Base-by-base conservation (phyloP, 92 coral and sea anemone species). In the Heteractis magnifica region DNA sequence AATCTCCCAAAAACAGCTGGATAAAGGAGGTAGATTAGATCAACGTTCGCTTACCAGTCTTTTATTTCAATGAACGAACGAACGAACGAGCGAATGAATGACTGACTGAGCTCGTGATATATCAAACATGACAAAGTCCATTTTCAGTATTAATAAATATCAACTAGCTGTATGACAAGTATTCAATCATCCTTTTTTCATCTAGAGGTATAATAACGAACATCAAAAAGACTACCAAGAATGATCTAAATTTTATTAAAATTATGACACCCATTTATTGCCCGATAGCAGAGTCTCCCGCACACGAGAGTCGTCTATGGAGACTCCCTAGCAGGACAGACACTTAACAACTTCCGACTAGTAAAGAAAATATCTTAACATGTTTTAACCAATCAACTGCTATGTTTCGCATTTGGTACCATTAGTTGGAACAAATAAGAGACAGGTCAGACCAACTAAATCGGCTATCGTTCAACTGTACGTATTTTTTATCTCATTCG, bases 201-300 rank as follows among this genome's bases (percentile, higher is more conserved):
- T 34, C 44, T 34, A 34, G 44, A 20, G 70, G 26, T 5, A 68
- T 68, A 68, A 68, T 68, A 20, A 68, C 15, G 14, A 23, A 68
- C 49, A 23, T 68, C 73, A 20, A 20, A 34, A 23, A 68, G 73
- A 68, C 73, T 68, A 68, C 73, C 73, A 68, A 68, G 23, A 48
- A 23, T 26, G 73, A 68, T 68, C 73, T 20, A 68, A 68, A 20
- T 68, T 68, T 68, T 48, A 68, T 68, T 68, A 26, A 68, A 68
- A 68, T 21, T 26, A 23, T 68, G 73, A 8, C 73, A 68, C 23
- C 26, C 4, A 13, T 7, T 68, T 21, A 26, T 13, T 14, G 3
- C 49, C 48, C 8, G 6, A 20, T 68, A 68, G 23, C 23, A 48
- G 44, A 34, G 44, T 34, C 44, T 34, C 44, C 44, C 44, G 3